Base-by-base conservation (phyloP, 2,888 invertebrate genomes). In the Marronus borbonicus region DNA sequence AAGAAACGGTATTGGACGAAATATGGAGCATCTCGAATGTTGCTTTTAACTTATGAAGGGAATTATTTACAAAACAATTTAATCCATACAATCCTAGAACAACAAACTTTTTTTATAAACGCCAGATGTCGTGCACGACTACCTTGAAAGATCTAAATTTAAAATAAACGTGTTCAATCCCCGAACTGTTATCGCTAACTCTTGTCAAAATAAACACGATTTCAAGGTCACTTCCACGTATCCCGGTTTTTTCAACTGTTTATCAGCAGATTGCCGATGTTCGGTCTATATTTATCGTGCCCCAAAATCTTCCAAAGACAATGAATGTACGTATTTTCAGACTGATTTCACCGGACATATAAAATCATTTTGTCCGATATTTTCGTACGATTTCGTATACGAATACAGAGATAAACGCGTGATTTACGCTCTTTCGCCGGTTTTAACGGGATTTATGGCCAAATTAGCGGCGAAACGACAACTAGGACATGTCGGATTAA, bases 141-240 rank as follows among this genome's bases (percentile, higher is more conserved):
- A 20, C 55, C 20, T 55, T 17, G 7, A 14, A 14, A 55, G 8
- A 55, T 55, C 55, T 55, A 55, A 55, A 55, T 55, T 55, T 55
- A 55, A 55, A 55, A 55, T n/a, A 55, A 55, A 17, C 39, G 17
- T 12, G 31, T 65, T 65, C 39, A n/a, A 65, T 39, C 39, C 24
- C 10, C 65, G n/a, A 44, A 14, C 65, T 65, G 44, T 36, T 65
- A 65, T 65, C 65, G 65, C 65, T 2, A 39, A 39, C 31, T 65
- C 39, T 44, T 44, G 65, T 65, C 20, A 65, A 65, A 65, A 65
- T 65, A 65, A 65, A 65, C 65, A 65, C 17, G 17, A n/a, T 65
- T 65, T 39, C 65, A 65, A 65, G 65, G 65, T 65, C 65, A 31
- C 17, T 64, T 65, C 39, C 39, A 65, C 65, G 65, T 39, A 65